phyloP scores from a whole-genome alignment of 2,888 invertebrate genomes.

The Altica lythri region DNA sequence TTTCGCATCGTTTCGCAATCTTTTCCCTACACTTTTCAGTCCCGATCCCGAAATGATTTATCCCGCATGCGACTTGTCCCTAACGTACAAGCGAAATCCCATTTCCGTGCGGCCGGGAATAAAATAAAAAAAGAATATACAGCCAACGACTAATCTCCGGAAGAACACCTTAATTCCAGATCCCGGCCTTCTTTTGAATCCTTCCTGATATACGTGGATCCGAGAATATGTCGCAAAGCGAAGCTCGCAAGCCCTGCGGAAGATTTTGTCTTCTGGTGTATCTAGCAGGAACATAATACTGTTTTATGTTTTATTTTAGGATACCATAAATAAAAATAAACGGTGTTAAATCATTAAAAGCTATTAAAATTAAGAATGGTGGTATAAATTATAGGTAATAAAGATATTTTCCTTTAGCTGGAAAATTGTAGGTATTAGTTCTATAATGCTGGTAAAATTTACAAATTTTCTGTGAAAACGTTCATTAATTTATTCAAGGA shows the following conservation, averaged over 20 bases:
- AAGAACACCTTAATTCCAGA: constrained; percentile 54
- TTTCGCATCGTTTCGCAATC: constrained; percentile 16
- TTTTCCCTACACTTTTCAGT: constrained; percentile 12
- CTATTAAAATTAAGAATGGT: too few relatives aligned
- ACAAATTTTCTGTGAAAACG: too few relatives aligned
- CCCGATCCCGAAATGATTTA: constrained; percentile 44
- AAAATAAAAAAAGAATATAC: constrained; percentile 51
- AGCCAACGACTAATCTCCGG: constrained; percentile 52
- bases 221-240: constrained; percentile 42
- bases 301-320: too few relatives aligned
- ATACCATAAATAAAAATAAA: too few relatives aligned
- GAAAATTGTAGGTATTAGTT: too few relatives aligned
- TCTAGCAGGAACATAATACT: too few relatives aligned
- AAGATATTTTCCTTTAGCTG: too few relatives aligned
- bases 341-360: too few relatives aligned
- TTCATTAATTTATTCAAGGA: too few relatives aligned
- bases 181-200: constrained; percentile 34
- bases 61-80: constrained; percentile 15
- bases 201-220: constrained; percentile 53
- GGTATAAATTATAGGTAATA: too few relatives aligned
- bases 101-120: constrained; percentile 43
- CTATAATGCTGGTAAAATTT: too few relatives aligned
- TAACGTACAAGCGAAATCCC: constrained; percentile 24
- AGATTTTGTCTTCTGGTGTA: too few relatives aligned
- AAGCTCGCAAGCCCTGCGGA: constrained; percentile 35